These are phyloP conservation scores for Gorilla gorilla DNA, from an alignment of 2,113 vertebrate species.

Conservation along the genomic window DNA sequence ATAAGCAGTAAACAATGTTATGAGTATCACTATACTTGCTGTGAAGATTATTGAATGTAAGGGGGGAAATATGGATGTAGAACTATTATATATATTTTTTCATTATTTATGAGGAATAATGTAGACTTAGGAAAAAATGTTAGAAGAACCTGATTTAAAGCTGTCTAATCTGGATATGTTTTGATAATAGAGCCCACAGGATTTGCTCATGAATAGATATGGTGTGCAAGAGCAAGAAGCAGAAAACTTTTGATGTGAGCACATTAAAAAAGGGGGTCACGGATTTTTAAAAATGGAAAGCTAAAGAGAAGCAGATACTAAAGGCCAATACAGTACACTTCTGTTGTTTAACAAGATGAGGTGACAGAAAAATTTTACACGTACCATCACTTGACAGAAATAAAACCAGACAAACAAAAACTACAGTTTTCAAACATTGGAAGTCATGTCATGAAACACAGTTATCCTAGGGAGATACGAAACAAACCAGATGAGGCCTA, in stretches of 20 bases:
- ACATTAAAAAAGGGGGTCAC: not conserved
- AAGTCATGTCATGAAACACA: not conserved
- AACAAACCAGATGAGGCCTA: not conserved
- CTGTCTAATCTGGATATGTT: not conserved
- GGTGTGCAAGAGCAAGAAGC: not conserved
- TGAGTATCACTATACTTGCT: not conserved
- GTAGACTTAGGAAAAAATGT: not conserved
- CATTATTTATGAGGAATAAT: not conserved
- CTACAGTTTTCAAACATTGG: not conserved
- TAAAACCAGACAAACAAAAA: not conserved
- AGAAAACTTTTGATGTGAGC: not conserved
- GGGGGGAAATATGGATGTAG: not conserved
- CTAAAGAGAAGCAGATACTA: not conserved
- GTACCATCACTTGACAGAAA: not conserved
- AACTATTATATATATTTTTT: not conserved
- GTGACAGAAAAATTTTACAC: not conserved
- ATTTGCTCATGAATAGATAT: not conserved
- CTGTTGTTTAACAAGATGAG: not conserved
- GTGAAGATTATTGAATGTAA: not conserved
- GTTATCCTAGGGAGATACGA: not conserved
- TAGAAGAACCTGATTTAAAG: not conserved
- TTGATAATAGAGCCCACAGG: not conserved
- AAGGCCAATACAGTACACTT: not conserved
- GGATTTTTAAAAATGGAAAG: not conserved
- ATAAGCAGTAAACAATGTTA: not conserved